Evolutionary conservation across 2,797 vertebrate genomes (phyloP).

Genomic region (Hyperoplus immaculatus): DNA sequence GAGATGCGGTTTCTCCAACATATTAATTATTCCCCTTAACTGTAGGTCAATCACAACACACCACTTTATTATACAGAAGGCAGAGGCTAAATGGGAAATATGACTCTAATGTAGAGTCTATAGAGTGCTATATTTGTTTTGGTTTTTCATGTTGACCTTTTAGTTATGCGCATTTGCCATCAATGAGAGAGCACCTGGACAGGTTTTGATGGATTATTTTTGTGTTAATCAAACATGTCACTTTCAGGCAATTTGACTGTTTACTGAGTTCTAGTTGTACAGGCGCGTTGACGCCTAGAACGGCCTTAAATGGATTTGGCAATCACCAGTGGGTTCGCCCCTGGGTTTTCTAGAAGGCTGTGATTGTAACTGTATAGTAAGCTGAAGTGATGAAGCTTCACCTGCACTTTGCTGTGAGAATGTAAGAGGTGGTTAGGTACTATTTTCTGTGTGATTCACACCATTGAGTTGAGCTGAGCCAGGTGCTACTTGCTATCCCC

Average conservation of each 20-base stretch:
- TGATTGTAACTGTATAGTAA: constrained; percentile 86
- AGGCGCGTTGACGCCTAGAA: constrained; percentile 68
- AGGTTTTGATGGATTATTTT: constrained; percentile 35
- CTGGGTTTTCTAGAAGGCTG: constrained; percentile 81
- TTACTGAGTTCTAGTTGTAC: constrained; percentile 62
- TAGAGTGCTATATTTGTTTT: constrained; percentile 41
- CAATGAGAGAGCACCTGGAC: constrained; percentile 47
- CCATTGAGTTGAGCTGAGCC: constrained; percentile 49
- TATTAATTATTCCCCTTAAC: constrained; percentile 59
- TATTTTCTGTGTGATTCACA: constrained; percentile 63
- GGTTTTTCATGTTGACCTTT: constrained; percentile 39
- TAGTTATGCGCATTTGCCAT: constrained; percentile 44
- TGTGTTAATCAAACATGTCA: constrained; percentile 54
- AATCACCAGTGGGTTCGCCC: constrained; percentile 73
- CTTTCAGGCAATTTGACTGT: constrained; percentile 66
- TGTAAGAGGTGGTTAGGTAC: constrained; percentile 74
- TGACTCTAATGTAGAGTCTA: constrained; percentile 42
- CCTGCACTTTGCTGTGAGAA: constrained; percentile 86
- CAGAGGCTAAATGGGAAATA: constrained; percentile 33
- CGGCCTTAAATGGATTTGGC: constrained; percentile 84
- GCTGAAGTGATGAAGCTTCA: constrained; percentile 78
- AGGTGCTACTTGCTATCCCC: constrained; percentile 23
- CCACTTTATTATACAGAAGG: constrained; percentile 31
- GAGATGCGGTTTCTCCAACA: constrained; percentile 71
- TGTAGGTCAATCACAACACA: constrained; percentile 43